Evolutionary conservation across 2,888 invertebrate genomes (phyloP), one percentile per base, ranked within the genome.

Genomic region (Synanthedon myopaeformis): DNA sequence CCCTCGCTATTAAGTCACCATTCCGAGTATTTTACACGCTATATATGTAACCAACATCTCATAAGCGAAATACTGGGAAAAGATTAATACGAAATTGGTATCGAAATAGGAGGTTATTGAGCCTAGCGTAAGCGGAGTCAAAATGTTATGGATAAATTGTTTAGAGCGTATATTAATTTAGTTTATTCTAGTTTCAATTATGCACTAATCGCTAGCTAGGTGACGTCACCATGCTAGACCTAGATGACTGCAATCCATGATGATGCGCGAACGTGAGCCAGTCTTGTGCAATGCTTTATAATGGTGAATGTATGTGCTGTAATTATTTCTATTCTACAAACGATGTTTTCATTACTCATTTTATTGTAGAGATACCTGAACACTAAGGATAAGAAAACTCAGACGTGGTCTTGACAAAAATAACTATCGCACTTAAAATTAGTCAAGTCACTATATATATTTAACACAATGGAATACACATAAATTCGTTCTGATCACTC

Each of bases 231-330:
- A 79, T 84, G 82, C 82, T 79, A 81, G 80, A 76, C 79, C 77
- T 79, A 77, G 62, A 81, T 85, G 83, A 78, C 76, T 66, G 76
- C 77, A 74, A 73, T 78, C 76, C 65, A 77, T 80, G 79, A 71
- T 75, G 72, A 70, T 70, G 71, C 79, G 76, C 23, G 78, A 72
- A 70, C 58, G 74, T 77, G 77, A 78, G 81, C 81, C 82, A 80
- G 75, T 76, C 75, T 75, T 80, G 86, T 86, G 86, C 85, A 78
- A 82, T 85, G 84, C 79, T 81, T 80, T 79, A 78, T 70, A 69
- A 79, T 78, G 75, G 78, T 80, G 72, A 74, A 78, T 82, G 76
- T 79, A 69, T 78, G 82, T 84, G 86, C 80, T 75, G 69, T 11
- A 13, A 2, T 45, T 45, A 13, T 45, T 45, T 45, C 14, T 13